Base-by-base conservation (phyloP, 2,113 vertebrate genomes). In the Pavo muticus region DNA sequence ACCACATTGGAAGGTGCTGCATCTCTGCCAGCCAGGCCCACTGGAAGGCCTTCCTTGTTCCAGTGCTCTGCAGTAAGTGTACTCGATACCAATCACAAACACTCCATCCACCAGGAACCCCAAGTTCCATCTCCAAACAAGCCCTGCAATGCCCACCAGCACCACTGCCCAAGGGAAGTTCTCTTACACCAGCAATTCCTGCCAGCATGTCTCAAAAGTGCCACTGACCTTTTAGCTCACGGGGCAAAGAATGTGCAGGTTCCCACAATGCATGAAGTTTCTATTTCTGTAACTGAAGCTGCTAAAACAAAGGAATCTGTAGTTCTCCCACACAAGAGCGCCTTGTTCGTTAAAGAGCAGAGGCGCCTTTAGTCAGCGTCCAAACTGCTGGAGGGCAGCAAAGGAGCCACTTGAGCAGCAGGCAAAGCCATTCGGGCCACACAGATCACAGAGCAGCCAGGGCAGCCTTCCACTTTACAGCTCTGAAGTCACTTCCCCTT, bases 1-100 rank as follows among this genome's bases (percentile, higher is more conserved):
- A 17, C 61, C 39, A 45, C 5, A 5, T 1, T 35, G 23, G 48
- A 19, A 70, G 21, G 42, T 35, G 30, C 14, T 14, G 7, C 12
- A 2, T 10, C 27, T 52, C 80, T 67, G 42, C 19, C 19, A 24
- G 10, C 6, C 42, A 20, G 35, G 20, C 63, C 52, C 40, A 37
- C 25, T 9, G 24, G 25, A 65, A 35, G 16, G 35, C 11, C 81
- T 23, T 35, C 39, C 32, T 69, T 73, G 45, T 37, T 35, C 54
- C 19, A 54, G 10, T 12, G 14, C 20, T 48, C 14, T 10, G 16
- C 68, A 82, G 30, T 27, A 44, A 25, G 32, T 2, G 0, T 0
- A 1, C 39, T 42, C 24, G 63, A 63, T 11, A 74, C 14, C 11
- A 10, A 81, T 25, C 35, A 14, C 23, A 8, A 74, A 32, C 32